Percentiles rank a stretch among this genome's conserved stretches.
Conservation (phyloP, 1,140 invertebrate genomes). For the Lordiphosa collinella region DNA sequence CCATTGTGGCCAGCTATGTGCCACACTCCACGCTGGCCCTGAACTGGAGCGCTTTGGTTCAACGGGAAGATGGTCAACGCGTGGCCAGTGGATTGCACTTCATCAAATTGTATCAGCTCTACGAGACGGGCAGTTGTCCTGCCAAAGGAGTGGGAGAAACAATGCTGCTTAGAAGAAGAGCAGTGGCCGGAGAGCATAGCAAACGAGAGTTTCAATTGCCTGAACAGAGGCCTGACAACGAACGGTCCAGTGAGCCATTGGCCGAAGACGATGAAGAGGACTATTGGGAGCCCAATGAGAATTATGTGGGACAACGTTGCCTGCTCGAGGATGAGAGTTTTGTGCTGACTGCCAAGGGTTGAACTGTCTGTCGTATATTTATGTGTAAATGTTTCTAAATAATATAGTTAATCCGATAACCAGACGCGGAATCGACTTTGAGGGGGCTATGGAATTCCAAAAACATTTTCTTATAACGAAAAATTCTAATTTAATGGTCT, state of each 20-base stretch:
- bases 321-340: conserved; percentile 71
- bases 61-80: conserved; percentile 39
- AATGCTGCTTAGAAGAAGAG: conserved; percentile 23
- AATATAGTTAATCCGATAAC: conserved; percentile 4
- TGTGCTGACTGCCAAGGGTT: conserved; percentile 58
- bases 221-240: conserved; percentile 25
- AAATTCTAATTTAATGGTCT: no score
- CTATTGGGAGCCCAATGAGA: conserved; percentile 73
- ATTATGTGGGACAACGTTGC: conserved; percentile 65
- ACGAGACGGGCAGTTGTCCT: conserved; percentile 58
- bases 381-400: conserved; percentile 18
- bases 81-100: conserved; percentile 68
- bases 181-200: conserved; percentile 9
- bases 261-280: conserved; percentile 62
- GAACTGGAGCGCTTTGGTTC: conserved; percentile 63
- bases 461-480: no score
- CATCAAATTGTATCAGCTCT: conserved; percentile 66
- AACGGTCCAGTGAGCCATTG: conserved; percentile 34
- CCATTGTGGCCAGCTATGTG: conserved; percentile 47
- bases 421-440: no score
- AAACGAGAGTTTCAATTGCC: conserved; percentile 50
- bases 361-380: conserved; percentile 15
- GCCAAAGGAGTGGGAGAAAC: conserved; percentile 12
- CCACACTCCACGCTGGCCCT: conserved; percentile 66
- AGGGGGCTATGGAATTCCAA: no score